Percentiles rank a stretch among this genome's conserved stretches.
phyloP scores from a whole-genome alignment of 2,113 vertebrate genomes.

The Todiramphus saurophagus region DNA sequence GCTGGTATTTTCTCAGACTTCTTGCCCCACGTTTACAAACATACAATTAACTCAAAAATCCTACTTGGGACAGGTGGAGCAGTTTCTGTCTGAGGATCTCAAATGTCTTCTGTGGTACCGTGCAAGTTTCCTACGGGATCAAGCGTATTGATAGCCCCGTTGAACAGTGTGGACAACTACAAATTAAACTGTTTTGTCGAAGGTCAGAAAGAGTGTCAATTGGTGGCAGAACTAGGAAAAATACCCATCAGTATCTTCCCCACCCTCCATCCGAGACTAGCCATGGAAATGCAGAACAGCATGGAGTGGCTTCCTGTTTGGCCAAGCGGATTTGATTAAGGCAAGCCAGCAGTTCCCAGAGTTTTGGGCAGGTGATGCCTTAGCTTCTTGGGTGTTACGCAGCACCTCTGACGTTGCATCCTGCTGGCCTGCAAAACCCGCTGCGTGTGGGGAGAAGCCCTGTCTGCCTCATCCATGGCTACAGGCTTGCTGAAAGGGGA shows the following conservation, averaged over 20 bases:
- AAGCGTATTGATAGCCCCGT: neutral
- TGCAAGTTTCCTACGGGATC: neutral
- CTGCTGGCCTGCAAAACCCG: neutral
- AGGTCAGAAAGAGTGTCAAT: slow-evolving; percentile 5
- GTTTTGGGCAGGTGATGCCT: slow-evolving; percentile 13
- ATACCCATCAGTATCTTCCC: neutral
- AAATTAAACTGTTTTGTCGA: slow-evolving; percentile 14
- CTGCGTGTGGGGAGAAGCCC: neutral
- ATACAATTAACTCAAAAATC: neutral
- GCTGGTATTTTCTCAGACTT: neutral
- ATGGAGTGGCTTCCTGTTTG: neutral
- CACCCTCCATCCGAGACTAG: neutral
- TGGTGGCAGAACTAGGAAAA: neutral
- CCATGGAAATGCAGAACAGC: neutral
- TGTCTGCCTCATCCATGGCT: neutral
- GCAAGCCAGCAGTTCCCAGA: neutral
- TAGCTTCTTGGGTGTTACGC: neutral
- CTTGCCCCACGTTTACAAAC: neutral
- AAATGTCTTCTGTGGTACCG: neutral
- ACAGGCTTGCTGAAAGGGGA: neutral
- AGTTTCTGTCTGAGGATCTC: neutral
- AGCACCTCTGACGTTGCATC: neutral
- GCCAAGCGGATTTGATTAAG: slow-evolving; percentile 15
- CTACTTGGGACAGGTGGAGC: neutral
- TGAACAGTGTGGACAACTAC: neutral